Base-by-base conservation (phyloP, 2,113 vertebrate species). In the Bujurquina vittata region DNA sequence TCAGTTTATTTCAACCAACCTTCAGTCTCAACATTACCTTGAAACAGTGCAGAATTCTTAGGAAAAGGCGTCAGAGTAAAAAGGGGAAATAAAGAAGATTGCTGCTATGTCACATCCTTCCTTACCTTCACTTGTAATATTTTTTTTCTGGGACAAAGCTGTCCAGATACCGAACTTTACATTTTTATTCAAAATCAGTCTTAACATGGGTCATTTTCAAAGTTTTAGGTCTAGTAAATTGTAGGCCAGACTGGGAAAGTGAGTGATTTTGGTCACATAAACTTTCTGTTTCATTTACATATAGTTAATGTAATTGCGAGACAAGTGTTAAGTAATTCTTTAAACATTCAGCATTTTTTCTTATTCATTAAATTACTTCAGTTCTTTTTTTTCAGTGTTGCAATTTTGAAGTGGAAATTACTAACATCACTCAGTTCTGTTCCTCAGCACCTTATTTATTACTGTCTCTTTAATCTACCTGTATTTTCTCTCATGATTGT, bases 391-490 rank as follows among this genome's bases (percentile, higher is more conserved):
- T 31, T 31, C 5, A 4, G 11, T 49, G 40, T 72, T 60, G 15
- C 46, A 20, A 46, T 37, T 52, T 12, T 61, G 1, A 49, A 9
- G 7, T 65, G 33, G 10, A 54, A 73, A 54, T 26, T 61, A 20
- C 20, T 35, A 5, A 74, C 77, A 62, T 81, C 37, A 46, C 83
- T 90, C 85, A 87, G 80, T 60, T 81, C 75, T 61, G 4, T 52
- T 33, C 23, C 26, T 74, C 61, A 31, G 52, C 17, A 55, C 7
- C 65, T 54, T 58, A 11, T 60, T 74, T 75, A 52, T 10, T 10
- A n/a, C 63, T 22, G 10, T 61, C 17, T 73, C 20, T 57, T 33
- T 4, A 37, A 10, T 62, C 29, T 62, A 5, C 6, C 22, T 10
- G 18, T 14, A 26, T 26, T 20, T 59, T 62, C n/a, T 40, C 6